Percentiles rank a stretch among this genome's conserved stretches.
Evolutionary conservation across 2,113 vertebrate genomes (phyloP).

Genomic region (Brachyhypopomus gauderio): DNA sequence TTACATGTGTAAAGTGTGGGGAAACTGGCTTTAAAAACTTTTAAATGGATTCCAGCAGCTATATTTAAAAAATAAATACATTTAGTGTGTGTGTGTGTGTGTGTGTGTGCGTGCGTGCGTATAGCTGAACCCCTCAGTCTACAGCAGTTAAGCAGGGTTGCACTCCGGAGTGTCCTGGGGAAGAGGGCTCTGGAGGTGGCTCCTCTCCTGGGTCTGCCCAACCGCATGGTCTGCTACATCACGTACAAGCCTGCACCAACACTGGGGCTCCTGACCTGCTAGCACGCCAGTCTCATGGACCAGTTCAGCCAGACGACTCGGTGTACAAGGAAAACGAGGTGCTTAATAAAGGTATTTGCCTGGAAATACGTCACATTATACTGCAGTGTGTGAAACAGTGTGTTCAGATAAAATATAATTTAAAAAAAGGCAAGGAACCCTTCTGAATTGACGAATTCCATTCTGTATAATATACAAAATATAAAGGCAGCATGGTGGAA

Average conservation of each 20-base stretch:
- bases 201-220: constrained; percentile 79
- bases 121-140: constrained; percentile 82
- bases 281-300: not conserved
- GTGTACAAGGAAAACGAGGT: not conserved
- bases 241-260: constrained; percentile 70
- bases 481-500: too few relatives aligned
- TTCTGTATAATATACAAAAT: too few relatives aligned
- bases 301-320: not conserved
- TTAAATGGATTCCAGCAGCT: too few relatives aligned
- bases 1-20: too few relatives aligned
- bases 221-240: constrained; percentile 82
- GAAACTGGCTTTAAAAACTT: too few relatives aligned
- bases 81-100: not conserved
- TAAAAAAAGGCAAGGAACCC: too few relatives aligned
- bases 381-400: constrained; percentile 1
- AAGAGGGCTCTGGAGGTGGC: constrained; percentile 71
- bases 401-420: too few relatives aligned
- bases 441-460: too few relatives aligned
- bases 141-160: constrained; percentile 84
- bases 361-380: not conserved
- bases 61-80: not conserved
- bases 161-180: constrained; percentile 75
- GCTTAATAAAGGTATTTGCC: not conserved
- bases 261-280: constrained; percentile 45
- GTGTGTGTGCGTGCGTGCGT: not conserved